Conservation (phyloP, 1,140 invertebrate genomes). For the Euwallacea similis region DNA sequence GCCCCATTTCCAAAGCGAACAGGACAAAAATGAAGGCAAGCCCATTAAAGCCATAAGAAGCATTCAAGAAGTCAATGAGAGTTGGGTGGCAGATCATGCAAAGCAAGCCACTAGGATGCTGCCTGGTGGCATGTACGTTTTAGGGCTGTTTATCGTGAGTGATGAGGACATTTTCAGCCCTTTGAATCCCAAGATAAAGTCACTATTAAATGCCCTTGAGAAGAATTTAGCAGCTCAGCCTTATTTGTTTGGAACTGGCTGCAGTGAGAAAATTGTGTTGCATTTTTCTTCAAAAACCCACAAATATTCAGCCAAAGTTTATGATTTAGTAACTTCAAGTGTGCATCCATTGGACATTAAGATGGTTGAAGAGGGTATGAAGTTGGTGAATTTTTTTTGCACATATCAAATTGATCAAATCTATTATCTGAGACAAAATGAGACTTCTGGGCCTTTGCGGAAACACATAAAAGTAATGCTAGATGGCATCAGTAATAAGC, state of each 20-base stretch:
- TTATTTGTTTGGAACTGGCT: constrained; percentile 62
- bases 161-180: constrained; percentile 66
- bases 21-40: constrained; percentile 48
- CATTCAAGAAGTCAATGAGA: constrained; percentile 58
- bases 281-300: constrained; percentile 58
- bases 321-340: constrained; percentile 53
- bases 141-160: constrained; percentile 65
- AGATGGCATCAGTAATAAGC: constrained; percentile 58
- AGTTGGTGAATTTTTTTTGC: constrained; percentile 73
- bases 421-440: constrained; percentile 43
- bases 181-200: constrained; percentile 59
- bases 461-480: constrained; percentile 56
- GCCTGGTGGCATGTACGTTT: constrained; percentile 76
- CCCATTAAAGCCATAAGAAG: constrained; percentile 43
- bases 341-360: constrained; percentile 66
- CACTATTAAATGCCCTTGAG: constrained; percentile 59
- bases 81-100: constrained; percentile 70
- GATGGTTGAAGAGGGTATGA: constrained; percentile 62
- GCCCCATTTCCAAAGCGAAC: constrained; percentile 57
- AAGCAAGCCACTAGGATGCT: constrained; percentile 78
- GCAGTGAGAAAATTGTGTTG: constrained; percentile 57
- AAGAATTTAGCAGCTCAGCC: constrained; percentile 59
- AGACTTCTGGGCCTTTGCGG: constrained; percentile 42
- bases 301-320: constrained; percentile 53
- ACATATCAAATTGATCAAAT: constrained; percentile 66